phyloP scores from a whole-genome alignment of 2,113 vertebrate species.

The Tinamus guttatus region DNA sequence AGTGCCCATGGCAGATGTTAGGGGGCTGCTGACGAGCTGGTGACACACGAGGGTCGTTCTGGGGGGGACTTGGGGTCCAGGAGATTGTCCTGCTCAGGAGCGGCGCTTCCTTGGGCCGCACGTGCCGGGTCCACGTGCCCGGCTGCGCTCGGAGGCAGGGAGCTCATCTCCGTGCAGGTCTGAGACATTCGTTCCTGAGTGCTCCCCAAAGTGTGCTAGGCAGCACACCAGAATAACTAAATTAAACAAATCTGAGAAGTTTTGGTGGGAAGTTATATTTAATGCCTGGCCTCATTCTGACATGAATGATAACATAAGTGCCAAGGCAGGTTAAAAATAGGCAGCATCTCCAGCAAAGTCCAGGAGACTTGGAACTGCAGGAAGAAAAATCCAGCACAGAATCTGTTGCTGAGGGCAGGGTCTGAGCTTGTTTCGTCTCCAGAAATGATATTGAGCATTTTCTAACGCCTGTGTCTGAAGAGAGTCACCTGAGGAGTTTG shows the following conservation, averaged over 20 bases:
- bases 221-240: background rate
- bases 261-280: slow-evolving; percentile 45
- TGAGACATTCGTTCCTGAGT: background rate
- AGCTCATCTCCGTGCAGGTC: background rate
- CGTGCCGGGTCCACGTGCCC: background rate
- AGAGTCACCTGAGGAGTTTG: background rate
- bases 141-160: background rate
- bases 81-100: background rate
- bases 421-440: background rate
- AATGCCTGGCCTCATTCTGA: slow-evolving; percentile 67
- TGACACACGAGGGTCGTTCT: background rate
- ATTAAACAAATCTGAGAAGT: background rate
- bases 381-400: slow-evolving; percentile 6
- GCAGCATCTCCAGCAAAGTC: slow-evolving; percentile 55
- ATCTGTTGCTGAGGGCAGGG: background rate
- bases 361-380: slow-evolving; percentile 33
- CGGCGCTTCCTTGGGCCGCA: background rate
- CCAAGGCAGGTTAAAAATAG: slow-evolving; percentile 63
- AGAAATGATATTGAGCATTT: fast-evolving
- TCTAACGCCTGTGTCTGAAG: background rate
- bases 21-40: background rate
- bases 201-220: background rate
- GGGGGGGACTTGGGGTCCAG: background rate
- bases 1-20: background rate
- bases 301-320: slow-evolving; percentile 35